Percentiles rank a stretch among this genome's conserved stretches.
phyloP scores from a whole-genome alignment of 2,888 invertebrate species.

The Cheilosia grossa region DNA sequence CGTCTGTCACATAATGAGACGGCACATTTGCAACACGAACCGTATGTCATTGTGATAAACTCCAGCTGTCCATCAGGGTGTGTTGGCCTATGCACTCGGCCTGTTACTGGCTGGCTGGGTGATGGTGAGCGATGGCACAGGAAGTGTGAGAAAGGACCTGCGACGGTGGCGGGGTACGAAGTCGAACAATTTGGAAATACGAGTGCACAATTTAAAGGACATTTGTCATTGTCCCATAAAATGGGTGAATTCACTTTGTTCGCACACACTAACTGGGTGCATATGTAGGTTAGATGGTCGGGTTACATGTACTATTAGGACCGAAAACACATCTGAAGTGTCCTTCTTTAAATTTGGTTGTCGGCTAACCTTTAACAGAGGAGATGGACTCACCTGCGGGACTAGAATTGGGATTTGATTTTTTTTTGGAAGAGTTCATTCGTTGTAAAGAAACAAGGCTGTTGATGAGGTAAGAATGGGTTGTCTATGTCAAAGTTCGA shows the following conservation, averaged over 20 bases:
- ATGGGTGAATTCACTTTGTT: slow-evolving; percentile 59
- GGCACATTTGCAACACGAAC: slow-evolving; percentile 62
- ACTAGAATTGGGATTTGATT: too few species aligned
- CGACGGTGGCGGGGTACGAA: not conserved
- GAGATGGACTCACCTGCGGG: not conserved
- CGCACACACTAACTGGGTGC: slow-evolving; percentile 31
- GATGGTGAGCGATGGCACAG: slow-evolving; percentile 32
- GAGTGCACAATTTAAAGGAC: slow-evolving; percentile 66
- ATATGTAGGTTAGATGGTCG: not conserved
- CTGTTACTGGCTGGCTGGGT: not conserved
- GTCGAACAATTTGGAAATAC: slow-evolving; percentile 53
- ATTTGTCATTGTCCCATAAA: slow-evolving; percentile 70
- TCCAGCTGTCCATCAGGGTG: slow-evolving; percentile 19
- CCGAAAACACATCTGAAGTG: slow-evolving; percentile 23
- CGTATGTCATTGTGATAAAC: slow-evolving; percentile 71
- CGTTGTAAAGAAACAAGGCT: too few species aligned
- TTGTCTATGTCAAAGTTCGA: too few species aligned
- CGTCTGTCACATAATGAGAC: slow-evolving; percentile 68
- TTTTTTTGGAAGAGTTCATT: too few species aligned
- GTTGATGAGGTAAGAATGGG: too few species aligned
- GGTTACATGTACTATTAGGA: slow-evolving; percentile 35
- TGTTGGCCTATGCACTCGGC: slow-evolving; percentile 19
- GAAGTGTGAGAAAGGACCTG: slow-evolving; percentile 15
- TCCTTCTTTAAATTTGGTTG: slow-evolving; percentile 15
- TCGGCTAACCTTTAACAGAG: not conserved